These are phyloP conservation scores for Mus spicilegus DNA, from an alignment of 2,113 vertebrate species.

Conservation along the genomic window DNA sequence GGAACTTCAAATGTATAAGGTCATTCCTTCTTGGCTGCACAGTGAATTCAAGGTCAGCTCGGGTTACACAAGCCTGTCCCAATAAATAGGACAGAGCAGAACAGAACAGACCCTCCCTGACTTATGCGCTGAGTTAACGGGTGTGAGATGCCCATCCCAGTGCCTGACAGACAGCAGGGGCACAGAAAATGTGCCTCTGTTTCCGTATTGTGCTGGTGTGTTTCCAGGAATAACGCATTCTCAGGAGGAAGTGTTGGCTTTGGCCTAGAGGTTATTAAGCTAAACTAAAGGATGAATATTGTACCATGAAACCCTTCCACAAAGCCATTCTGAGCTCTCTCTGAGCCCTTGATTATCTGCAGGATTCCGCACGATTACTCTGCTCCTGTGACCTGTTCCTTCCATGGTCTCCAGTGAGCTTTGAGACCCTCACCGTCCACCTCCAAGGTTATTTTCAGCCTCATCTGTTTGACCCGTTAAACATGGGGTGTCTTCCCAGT, in stretches of 20 bases:
- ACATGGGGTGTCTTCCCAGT: neutral
- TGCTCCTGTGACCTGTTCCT: neutral
- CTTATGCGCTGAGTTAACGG: neutral
- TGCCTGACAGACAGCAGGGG: accelerated
- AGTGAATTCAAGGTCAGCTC: neutral
- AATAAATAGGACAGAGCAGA: neutral
- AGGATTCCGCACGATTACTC: neutral
- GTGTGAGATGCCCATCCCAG: neutral
- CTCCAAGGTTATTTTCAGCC: neutral
- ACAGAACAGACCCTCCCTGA: neutral
- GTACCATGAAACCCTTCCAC: neutral
- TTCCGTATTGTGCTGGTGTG: neutral
- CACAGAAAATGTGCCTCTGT: neutral
- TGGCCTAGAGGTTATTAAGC: neutral
- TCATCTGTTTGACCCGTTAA: neutral
- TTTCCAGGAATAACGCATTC: neutral
- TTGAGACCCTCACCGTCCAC: neutral
- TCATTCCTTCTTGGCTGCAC: neutral
- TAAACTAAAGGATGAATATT: neutral
- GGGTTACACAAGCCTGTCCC: neutral
- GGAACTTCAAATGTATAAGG: neutral
- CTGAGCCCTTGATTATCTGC: neutral
- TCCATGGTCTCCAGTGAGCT: neutral
- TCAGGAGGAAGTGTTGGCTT: neutral
- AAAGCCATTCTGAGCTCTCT: neutral